These are phyloP conservation scores for Macropis europaea DNA, from an alignment of 2,888 invertebrate genomes.

Conservation along the genomic window DNA sequence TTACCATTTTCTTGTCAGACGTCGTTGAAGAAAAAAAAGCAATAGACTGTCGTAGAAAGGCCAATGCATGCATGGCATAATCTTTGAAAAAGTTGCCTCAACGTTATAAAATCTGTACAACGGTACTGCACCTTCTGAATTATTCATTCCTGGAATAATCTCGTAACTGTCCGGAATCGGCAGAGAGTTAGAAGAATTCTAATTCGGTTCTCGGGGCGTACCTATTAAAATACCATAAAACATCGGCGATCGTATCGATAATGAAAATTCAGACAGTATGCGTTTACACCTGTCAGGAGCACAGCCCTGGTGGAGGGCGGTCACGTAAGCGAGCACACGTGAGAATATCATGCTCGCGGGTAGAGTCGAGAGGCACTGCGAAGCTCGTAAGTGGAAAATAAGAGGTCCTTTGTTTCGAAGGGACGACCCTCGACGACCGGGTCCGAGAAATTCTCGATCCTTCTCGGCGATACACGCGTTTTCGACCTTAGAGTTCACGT, in stretches of 20 bases:
- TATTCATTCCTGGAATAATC: too few relatives aligned
- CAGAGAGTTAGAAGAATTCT: too few relatives aligned
- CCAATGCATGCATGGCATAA: too few relatives aligned
- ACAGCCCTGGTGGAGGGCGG: constrained; percentile 61
- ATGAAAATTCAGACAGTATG: constrained; percentile 19
- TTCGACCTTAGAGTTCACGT: constrained; percentile 35
- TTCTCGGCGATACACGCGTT: constrained; percentile 57
- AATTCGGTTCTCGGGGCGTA: constrained; percentile 2
- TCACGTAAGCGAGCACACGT: constrained; percentile 72
- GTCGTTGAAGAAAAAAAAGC: too few relatives aligned
- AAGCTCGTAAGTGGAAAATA: constrained; percentile 75
- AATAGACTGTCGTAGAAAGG: too few relatives aligned
- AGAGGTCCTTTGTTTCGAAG: constrained; percentile 73
- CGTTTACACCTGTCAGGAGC: constrained; percentile 71
- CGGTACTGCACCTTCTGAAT: too few relatives aligned
- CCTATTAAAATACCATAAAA: constrained; percentile 39
- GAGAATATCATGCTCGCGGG: constrained; percentile 57
- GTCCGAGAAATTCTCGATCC: constrained; percentile 67
- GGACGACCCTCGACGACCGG: constrained; percentile 53
- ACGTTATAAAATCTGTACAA: too few relatives aligned
- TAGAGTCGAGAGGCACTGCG: constrained; percentile 63
- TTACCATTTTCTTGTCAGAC: too few relatives aligned
- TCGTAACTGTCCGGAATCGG: too few relatives aligned
- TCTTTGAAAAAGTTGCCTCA: too few relatives aligned
- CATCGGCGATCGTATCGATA: constrained; percentile 33